These are phyloP conservation scores for Hippocampus zosterae DNA, from an alignment of 2,113 vertebrate species.

Conservation along the genomic window DNA sequence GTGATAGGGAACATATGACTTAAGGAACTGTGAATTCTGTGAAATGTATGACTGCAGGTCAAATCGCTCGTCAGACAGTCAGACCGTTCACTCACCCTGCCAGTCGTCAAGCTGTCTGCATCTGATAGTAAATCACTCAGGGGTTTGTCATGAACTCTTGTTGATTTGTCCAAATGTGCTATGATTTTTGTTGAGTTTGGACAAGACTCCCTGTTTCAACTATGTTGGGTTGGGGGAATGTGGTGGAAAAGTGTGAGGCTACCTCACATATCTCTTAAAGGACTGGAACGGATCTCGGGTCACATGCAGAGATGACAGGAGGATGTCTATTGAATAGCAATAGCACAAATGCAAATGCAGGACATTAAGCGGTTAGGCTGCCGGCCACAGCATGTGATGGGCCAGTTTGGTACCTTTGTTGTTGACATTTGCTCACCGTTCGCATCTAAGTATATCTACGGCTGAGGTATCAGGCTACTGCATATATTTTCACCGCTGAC, in stretches of 20 bases:
- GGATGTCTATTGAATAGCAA: not conserved
- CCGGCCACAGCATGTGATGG: not conserved
- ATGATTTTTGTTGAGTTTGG: not conserved
- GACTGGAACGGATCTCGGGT: not conserved
- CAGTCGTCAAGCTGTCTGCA: constrained; percentile 25
- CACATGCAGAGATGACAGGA: not conserved
- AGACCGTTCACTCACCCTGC: constrained; percentile 26
- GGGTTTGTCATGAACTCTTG: constrained; percentile 3
- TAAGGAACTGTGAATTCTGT: constrained; percentile 22
- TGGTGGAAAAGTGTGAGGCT: not conserved
- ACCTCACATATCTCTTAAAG: not conserved
- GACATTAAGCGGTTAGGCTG: not conserved
- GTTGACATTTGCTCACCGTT: constrained; percentile 15
- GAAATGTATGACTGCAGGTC: constrained; percentile 28
- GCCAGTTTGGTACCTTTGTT: constrained; percentile 3
- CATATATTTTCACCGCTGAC: constrained; percentile 45
- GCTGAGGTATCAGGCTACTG: constrained; percentile 33
- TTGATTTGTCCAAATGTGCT: constrained; percentile 9
- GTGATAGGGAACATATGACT: constrained; percentile 8
- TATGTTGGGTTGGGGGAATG: too few relatives aligned
- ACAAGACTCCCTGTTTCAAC: not conserved
- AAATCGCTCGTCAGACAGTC: constrained; percentile 30
- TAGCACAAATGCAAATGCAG: not conserved
- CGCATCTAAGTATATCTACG: constrained; percentile 31
- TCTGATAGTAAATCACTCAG: constrained; percentile 25